These are phyloP conservation scores for Eristalinus sepulchralis DNA, from an alignment of 2,888 invertebrate species.

Conservation along the genomic window DNA sequence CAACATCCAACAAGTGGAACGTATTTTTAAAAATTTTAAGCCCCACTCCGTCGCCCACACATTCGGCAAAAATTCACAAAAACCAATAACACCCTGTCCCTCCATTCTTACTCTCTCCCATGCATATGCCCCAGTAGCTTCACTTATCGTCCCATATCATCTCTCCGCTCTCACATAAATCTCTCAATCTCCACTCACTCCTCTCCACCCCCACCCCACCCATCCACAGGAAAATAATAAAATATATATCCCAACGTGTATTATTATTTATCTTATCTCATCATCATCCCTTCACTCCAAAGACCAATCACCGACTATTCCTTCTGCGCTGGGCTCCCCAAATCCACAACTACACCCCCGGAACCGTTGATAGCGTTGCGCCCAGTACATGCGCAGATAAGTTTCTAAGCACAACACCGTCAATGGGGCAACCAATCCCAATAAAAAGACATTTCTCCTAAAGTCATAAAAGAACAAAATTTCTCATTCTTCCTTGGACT, in stretches of 20 bases:
- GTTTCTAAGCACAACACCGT: neutral
- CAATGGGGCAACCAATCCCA: slow-evolving; percentile 54
- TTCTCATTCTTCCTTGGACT: slow-evolving; percentile 4
- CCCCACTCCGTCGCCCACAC: no score
- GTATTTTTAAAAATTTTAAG: no score
- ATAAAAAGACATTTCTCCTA: slow-evolving; percentile 52
- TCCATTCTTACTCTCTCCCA: no score
- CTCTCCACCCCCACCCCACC: neutral
- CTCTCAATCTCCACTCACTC: neutral
- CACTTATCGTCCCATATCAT: neutral
- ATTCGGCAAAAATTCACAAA: no score
- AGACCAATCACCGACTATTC: slow-evolving; percentile 56
- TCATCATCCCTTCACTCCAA: slow-evolving; percentile 42
- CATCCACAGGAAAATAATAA: neutral
- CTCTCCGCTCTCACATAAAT: neutral
- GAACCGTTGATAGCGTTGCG: neutral
- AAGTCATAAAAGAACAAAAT: neutral
- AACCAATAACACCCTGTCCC: no score
- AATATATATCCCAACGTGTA: neutral
- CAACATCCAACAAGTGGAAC: no score
- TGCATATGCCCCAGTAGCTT: neutral
- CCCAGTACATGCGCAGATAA: slow-evolving; percentile 36
- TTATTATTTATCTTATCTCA: slow-evolving; percentile 25
- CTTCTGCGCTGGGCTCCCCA: slow-evolving; percentile 4
- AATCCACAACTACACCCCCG: slow-evolving; percentile 5